These are phyloP conservation scores for Drosophila affinis DNA, from an alignment of 2,888 invertebrate genomes.

Conservation along the genomic window DNA sequence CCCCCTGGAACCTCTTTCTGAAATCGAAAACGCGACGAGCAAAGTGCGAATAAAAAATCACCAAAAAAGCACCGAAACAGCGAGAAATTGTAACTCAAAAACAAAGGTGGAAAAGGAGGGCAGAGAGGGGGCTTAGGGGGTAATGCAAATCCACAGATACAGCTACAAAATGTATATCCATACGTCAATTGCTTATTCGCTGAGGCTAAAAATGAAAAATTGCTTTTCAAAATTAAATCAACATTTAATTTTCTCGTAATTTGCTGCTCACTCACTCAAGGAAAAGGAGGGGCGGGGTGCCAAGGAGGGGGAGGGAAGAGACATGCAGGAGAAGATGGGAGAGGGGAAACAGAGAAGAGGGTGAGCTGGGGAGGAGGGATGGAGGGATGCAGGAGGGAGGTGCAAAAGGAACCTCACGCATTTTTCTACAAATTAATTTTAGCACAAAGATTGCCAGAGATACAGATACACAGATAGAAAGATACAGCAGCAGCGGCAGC, in stretches of 20 bases:
- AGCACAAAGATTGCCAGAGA: constrained; percentile 77
- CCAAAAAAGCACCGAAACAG: constrained; percentile 67
- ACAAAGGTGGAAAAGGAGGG: constrained; percentile 43
- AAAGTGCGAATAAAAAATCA: constrained; percentile 70
- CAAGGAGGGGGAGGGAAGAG: neutral
- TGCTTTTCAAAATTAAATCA: constrained; percentile 79
- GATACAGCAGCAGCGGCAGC: neutral
- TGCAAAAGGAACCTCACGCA: constrained; percentile 62
- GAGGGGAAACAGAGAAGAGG: neutral
- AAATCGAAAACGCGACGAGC: constrained; percentile 65
- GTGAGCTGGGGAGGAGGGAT: constrained; percentile 2
- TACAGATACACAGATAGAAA: constrained; percentile 45
- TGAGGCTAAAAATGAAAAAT: constrained; percentile 76
- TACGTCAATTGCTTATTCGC: constrained; percentile 45
- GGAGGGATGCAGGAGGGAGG: constrained; percentile 1
- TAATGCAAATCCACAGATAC: constrained; percentile 72
- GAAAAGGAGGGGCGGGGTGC: constrained; percentile 26
- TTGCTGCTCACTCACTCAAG: constrained; percentile 64
- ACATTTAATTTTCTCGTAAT: constrained; percentile 79
- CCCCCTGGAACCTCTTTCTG: constrained; percentile 37
- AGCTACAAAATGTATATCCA: constrained; percentile 66
- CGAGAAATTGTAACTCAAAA: constrained; percentile 78
- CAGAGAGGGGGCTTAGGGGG: neutral
- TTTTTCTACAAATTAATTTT: constrained; percentile 80
- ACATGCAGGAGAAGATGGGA: neutral